Conservation (phyloP, 2,888 invertebrate genomes). For the Laothoe populi region DNA sequence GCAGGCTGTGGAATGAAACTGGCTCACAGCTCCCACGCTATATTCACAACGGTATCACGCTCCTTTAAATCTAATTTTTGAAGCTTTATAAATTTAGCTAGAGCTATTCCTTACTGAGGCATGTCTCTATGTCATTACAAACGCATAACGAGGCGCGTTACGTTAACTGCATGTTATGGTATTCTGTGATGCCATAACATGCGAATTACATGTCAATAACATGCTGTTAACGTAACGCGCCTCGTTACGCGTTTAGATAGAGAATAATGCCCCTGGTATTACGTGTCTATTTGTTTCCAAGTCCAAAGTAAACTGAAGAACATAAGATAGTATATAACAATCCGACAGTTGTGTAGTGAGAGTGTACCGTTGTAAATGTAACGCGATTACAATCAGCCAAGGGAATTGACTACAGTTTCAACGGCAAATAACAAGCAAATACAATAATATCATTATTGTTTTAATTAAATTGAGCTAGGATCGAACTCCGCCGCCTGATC, state of each 20-base stretch:
- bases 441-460: conserved; percentile 68
- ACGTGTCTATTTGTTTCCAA: no score
- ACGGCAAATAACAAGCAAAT: conserved; percentile 75
- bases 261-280: no score
- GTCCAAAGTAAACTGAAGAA: not conserved
- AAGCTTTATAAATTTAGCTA: not conserved
- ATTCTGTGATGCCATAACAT: no score
- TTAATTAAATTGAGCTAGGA: conserved; percentile 82
- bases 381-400: conserved; percentile 39
- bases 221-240: no score
- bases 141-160: no score
- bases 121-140: no score
- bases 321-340: not conserved
- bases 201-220: no score
- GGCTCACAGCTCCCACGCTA: conserved; percentile 30
- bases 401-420: conserved; percentile 52
- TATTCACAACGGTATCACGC: conserved; percentile 28
- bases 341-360: no score
- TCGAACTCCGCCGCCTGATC: conserved; percentile 57
- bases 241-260: no score
- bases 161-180: no score
- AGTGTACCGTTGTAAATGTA: not conserved
- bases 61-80: not conserved
- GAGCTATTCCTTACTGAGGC: no score
- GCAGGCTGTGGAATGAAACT: conserved; percentile 44